phyloP scores from a whole-genome alignment of 2,113 vertebrate species.

The Pteruthius melanotis region DNA sequence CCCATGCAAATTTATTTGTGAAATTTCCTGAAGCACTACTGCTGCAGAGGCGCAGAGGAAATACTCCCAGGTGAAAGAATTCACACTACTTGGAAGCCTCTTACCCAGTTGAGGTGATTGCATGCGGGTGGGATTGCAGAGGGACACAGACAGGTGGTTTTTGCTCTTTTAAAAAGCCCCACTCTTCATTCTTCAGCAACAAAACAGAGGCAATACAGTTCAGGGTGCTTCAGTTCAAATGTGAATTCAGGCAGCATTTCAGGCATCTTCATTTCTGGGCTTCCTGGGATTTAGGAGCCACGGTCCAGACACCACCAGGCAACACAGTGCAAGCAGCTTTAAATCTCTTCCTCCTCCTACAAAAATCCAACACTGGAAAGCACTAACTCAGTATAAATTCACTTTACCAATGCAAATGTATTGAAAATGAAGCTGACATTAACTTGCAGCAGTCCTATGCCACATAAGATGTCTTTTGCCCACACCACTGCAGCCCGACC shows the following conservation, averaged over 20 bases:
- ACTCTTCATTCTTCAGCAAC: background rate
- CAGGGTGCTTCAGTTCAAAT: background rate
- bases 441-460: background rate
- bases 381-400: background rate
- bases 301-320: background rate
- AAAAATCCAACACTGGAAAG: background rate
- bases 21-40: background rate
- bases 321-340: background rate
- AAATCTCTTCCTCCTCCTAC: background rate
- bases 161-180: background rate
- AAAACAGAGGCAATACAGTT: fast-evolving
- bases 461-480: background rate
- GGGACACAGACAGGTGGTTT: background rate
- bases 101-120: background rate
- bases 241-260: background rate
- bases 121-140: background rate
- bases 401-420: no score
- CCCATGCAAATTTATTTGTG: background rate
- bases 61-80: background rate
- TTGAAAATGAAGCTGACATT: background rate
- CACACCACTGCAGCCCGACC: background rate
- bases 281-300: background rate
- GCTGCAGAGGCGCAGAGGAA: background rate
- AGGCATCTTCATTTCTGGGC: background rate
- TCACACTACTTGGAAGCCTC: background rate